Conservation (phyloP, 2,888 invertebrate species). For the Brachypterus glaber region DNA sequence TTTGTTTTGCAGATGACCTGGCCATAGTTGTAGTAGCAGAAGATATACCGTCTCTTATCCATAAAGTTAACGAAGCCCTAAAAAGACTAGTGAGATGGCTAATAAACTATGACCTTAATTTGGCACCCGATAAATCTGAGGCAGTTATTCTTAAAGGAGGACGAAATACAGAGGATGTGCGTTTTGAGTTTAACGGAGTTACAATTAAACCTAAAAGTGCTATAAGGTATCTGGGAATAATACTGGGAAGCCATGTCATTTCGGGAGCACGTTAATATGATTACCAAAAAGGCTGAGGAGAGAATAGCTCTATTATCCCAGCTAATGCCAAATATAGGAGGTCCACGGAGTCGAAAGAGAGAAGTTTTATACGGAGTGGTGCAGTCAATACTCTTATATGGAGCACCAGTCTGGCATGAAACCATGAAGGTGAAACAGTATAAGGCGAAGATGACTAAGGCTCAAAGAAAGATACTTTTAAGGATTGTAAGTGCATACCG, state of each 20-base stretch:
- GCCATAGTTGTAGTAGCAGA: too few species aligned
- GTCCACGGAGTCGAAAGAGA: too few species aligned
- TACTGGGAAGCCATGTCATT: background rate
- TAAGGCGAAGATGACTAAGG: background rate
- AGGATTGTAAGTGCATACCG: too few species aligned
- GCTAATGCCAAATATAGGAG: too few species aligned
- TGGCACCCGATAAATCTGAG: slow-evolving; percentile 3
- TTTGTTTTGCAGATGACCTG: too few species aligned
- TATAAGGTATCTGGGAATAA: slow-evolving; percentile 1
- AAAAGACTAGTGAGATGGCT: background rate
- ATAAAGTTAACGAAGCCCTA: background rate
- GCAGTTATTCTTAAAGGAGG: background rate
- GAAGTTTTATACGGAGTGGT: too few species aligned
- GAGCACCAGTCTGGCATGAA: too few species aligned
- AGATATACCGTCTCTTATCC: background rate
- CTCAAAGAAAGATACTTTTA: slow-evolving; percentile 9
- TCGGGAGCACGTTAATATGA: background rate
- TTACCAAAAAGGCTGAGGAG: background rate
- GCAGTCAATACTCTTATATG: too few species aligned
- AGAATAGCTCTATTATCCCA: too few species aligned
- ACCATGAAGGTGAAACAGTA: too few species aligned
- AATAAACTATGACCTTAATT: background rate
- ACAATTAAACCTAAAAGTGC: background rate
- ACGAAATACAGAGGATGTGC: background rate
- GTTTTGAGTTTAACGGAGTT: background rate